Conservation (phyloP, 2,113 vertebrate genomes). For the Solenodon paradoxus region DNA sequence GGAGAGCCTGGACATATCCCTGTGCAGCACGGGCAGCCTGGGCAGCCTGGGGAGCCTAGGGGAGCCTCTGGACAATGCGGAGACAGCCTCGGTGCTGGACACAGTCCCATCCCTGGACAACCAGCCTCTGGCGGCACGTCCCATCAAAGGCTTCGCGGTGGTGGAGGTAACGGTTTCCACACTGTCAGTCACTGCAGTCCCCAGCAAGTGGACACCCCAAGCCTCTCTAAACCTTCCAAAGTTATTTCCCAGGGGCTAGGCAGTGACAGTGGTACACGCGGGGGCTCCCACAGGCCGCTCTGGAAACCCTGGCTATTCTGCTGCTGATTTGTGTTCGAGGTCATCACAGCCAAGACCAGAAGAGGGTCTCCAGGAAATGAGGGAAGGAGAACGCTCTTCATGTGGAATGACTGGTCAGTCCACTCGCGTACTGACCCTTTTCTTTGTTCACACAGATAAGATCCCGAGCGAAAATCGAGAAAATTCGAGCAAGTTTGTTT, state of each 20-base stretch:
- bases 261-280: neutral
- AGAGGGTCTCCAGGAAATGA: no score
- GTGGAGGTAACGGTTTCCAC: conserved; percentile 88
- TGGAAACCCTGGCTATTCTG: neutral
- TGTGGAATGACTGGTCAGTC: fast-evolving
- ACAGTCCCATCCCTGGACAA: conserved; percentile 91
- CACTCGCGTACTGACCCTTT: neutral
- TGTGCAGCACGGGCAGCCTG: conserved; percentile 95
- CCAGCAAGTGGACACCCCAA: neutral
- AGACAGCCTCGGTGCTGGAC: conserved; percentile 88
- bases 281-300: neutral
- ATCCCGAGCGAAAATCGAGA: conserved; percentile 97
- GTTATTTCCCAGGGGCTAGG: neutral
- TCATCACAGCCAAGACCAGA: neutral
- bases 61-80: conserved; percentile 90
- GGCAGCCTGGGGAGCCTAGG: conserved; percentile 95
- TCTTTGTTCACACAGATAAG: conserved; percentile 88
- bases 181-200: neutral
- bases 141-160: conserved; percentile 97
- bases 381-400: neutral
- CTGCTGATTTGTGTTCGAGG: no score
- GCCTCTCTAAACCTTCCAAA: neutral
- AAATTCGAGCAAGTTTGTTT: conserved; percentile 97
- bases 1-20: conserved; percentile 95
- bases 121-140: conserved; percentile 85